Evolutionary conservation across 2,888 invertebrate species (phyloP).

Genomic region (Masnerella sp.): DNA sequence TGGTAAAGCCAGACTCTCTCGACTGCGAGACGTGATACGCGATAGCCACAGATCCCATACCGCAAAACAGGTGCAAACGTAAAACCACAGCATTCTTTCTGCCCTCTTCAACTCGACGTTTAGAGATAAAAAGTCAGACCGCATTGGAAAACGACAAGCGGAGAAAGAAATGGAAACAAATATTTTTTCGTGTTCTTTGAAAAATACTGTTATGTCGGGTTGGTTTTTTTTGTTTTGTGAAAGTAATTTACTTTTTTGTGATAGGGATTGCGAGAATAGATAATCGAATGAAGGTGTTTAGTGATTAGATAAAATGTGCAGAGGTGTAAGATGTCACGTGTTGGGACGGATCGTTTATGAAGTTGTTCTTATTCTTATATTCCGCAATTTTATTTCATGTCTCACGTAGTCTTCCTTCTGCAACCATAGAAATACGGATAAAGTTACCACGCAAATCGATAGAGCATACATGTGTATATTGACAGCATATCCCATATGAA

Average conservation of each 20-base stretch:
- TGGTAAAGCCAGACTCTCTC: constrained; percentile 26
- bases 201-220: no score
- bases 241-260: no score
- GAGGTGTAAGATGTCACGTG: not conserved
- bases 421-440: constrained; percentile 70
- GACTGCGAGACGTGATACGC: constrained; percentile 66
- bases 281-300: no score
- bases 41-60: constrained; percentile 63
- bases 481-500: no score
- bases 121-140: constrained; percentile 37
- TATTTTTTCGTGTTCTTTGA: no score
- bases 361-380: constrained; percentile 17
- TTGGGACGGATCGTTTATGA: constrained; percentile 14
- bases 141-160: constrained; percentile 8
- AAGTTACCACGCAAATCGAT: constrained; percentile 61
- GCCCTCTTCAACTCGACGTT: constrained; percentile 6
- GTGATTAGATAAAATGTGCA: not conserved
- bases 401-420: constrained; percentile 47
- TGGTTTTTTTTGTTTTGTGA: no score
- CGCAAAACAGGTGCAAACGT: constrained; percentile 61
- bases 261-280: no score
- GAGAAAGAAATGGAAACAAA: no score
- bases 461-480: not conserved
- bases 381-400: constrained; percentile 33
- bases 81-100: constrained; percentile 28